Percentiles rank a stretch among this genome's conserved stretches.
Evolutionary conservation across 2,888 invertebrate species (phyloP).

Genomic region (Drosophila prostipennis): DNA sequence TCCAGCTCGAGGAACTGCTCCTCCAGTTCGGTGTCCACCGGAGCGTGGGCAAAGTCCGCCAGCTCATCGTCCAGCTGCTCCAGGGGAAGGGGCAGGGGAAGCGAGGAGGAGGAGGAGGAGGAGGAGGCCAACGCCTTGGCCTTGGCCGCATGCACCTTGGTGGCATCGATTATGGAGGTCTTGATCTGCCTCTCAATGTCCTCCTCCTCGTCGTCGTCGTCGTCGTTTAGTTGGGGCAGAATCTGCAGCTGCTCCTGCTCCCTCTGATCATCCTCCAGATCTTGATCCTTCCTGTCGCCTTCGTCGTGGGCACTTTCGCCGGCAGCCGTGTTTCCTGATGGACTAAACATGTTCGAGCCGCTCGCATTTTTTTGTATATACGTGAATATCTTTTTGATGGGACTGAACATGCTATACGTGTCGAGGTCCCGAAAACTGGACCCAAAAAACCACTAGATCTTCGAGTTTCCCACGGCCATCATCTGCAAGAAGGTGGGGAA

Average conservation of each 20-base stretch:
- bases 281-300: neutral
- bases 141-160: constrained; percentile 63
- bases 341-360: constrained; percentile 81
- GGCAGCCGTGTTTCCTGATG: constrained; percentile 45
- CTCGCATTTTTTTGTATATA: constrained; percentile 84
- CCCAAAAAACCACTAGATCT: constrained; percentile 13
- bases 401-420: constrained; percentile 81
- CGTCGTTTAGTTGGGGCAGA: constrained; percentile 26
- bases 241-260: neutral
- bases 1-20: constrained; percentile 74
- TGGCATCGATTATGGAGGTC: constrained; percentile 77
- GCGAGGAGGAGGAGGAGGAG: too few relatives aligned
- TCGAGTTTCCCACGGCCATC: constrained; percentile 9
- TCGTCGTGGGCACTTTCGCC: constrained; percentile 43
- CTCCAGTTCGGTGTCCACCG: constrained; percentile 55
- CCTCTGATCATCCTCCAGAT: constrained; percentile 4
- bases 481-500: constrained; percentile 16
- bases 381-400: constrained; percentile 83
- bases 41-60: constrained; percentile 40
- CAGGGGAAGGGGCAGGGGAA: constrained; percentile 50
- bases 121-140: constrained; percentile 54
- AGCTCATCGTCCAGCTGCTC: constrained; percentile 47
- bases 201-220: constrained; percentile 52
- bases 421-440: constrained; percentile 12
- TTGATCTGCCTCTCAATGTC: constrained; percentile 80